A percentile compares a stretch with the other conserved stretches of the same genome.
Conservation (phyloP, 2,888 invertebrate genomes). For the Meganola albula region DNA sequence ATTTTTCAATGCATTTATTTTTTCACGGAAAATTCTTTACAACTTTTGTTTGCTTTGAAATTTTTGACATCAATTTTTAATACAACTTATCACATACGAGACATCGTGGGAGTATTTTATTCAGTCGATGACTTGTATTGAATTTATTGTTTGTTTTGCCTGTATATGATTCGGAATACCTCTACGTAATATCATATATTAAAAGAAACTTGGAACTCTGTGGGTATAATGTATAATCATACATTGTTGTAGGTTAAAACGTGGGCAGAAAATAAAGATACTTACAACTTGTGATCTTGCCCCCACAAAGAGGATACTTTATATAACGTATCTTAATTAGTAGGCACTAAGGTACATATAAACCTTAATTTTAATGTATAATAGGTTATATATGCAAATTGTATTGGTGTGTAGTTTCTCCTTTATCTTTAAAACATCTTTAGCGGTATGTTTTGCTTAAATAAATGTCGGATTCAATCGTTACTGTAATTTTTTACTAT, state of each 20-base stretch:
- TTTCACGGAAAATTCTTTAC: conserved; percentile 56
- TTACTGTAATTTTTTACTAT: no score
- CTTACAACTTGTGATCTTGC: not conserved
- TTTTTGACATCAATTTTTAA: conserved; percentile 22
- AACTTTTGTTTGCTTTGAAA: conserved; percentile 34
- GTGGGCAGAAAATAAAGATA: not conserved
- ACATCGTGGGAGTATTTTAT: conserved; percentile 29
- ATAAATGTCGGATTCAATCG: no score
- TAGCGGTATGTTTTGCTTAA: no score
- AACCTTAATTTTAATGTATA: no score
- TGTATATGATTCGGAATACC: conserved; percentile 13
- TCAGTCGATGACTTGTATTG: conserved; percentile 24
- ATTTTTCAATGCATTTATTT: conserved; percentile 73
- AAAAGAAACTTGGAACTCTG: conserved; percentile 18
- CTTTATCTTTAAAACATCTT: no score
- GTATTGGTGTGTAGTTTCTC: no score
- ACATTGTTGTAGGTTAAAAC: conserved; percentile 1
- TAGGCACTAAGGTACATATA: no score
- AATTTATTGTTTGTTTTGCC: conserved; percentile 28
- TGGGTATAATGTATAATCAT: conserved; percentile 11
- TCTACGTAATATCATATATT: conserved; percentile 13
- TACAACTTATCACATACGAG: conserved; percentile 8
- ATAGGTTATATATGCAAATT: no score
- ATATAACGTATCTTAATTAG: no score
- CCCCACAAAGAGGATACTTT: no score